A percentile compares a stretch with the other conserved stretches of the same genome.
These are phyloP conservation scores for Catharus ustulatus DNA, from an alignment of 2,797 vertebrate genomes.

Conservation along the genomic window DNA sequence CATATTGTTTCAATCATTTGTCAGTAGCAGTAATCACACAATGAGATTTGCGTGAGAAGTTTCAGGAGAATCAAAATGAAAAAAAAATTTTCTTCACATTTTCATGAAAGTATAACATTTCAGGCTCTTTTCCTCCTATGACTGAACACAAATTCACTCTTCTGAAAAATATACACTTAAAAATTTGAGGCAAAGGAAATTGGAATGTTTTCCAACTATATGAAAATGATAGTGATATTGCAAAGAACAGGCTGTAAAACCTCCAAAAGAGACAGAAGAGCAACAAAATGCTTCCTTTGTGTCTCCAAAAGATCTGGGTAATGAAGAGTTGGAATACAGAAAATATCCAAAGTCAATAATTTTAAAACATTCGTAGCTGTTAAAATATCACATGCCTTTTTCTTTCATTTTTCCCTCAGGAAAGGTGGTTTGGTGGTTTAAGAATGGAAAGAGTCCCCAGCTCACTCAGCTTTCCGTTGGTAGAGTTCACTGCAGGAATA, in stretches of 20 bases:
- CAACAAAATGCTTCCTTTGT: background rate
- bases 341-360: background rate
- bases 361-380: background rate
- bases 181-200: background rate
- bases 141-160: background rate
- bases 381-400: background rate
- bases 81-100: background rate
- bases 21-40: constrained; percentile 14
- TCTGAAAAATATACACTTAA: background rate
- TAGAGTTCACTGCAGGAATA: background rate
- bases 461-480: background rate
- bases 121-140: background rate
- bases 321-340: background rate
- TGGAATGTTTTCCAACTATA: background rate
- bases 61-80: background rate
- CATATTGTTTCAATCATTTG: background rate
- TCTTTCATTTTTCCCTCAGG: background rate
- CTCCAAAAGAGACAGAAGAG: background rate
- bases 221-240: background rate
- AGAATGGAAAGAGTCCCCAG: background rate
- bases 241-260: background rate
- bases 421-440: background rate
- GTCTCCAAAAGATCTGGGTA: background rate
- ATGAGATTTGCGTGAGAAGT: constrained; percentile 14
- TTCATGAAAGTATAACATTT: background rate